Evolutionary conservation across 2,797 vertebrate genomes (phyloP).

Genomic region (Eurystomus glaucurus): DNA sequence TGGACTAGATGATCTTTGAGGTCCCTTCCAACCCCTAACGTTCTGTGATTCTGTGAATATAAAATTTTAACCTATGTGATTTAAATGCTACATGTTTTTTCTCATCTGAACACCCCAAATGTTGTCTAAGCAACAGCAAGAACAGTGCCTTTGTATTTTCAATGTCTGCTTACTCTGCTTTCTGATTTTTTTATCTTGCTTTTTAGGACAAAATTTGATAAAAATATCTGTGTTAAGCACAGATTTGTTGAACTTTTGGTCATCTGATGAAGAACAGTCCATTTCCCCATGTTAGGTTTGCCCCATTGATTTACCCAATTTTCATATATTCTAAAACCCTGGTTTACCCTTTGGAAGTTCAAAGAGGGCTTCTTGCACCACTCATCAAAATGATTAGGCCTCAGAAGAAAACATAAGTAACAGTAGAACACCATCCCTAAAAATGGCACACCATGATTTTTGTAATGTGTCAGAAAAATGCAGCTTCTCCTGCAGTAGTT

Average conservation of each 20-base stretch:
- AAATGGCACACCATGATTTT: neutral
- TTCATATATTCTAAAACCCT: neutral
- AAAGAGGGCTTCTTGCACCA: neutral
- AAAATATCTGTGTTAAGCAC: neutral
- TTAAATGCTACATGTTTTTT: neutral
- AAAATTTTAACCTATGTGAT: neutral
- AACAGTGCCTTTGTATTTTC: neutral
- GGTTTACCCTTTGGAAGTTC: neutral
- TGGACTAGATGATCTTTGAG: too few species aligned
- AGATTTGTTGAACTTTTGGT: neutral
- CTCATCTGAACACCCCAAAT: neutral
- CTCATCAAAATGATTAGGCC: neutral
- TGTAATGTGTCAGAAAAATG: neutral
- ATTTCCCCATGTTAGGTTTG: neutral
- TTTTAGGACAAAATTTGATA: neutral
- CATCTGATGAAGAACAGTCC: neutral
- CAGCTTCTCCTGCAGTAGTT: neutral
- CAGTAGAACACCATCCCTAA: neutral
- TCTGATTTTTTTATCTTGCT: neutral
- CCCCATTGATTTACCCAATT: neutral
- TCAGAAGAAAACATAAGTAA: neutral
- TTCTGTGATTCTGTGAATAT: too few species aligned
- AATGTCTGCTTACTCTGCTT: neutral
- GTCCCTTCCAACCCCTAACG: too few species aligned
- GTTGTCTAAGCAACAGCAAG: neutral